A percentile compares a stretch with the other conserved stretches of the same genome.
Conservation (phyloP, 2,888 invertebrate genomes). For the Spatulosminthurus flaviceps region DNA sequence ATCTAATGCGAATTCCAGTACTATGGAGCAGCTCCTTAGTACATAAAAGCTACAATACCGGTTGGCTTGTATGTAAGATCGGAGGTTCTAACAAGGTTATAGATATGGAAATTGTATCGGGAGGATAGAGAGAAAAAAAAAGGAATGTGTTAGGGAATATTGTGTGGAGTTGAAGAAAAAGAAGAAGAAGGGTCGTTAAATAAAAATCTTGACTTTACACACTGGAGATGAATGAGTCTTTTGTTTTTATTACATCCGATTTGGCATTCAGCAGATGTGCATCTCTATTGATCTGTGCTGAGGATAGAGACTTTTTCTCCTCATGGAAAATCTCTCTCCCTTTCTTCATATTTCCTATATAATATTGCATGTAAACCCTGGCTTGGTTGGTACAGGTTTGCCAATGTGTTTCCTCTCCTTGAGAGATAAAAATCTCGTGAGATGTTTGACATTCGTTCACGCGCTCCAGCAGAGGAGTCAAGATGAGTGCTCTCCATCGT, state of each 20-base stretch:
- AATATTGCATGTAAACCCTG: background rate
- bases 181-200: too few relatives aligned
- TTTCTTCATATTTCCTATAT: slow-evolving; percentile 2
- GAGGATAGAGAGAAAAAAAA: background rate
- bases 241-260: slow-evolving; percentile 45
- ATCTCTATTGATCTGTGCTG: slow-evolving; percentile 36
- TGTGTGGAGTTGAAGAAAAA: background rate
- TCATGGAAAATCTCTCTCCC: slow-evolving; percentile 34
- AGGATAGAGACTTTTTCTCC: background rate
- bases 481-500: background rate
- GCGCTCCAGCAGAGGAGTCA: background rate
- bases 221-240: slow-evolving; percentile 38
- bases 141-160: background rate
- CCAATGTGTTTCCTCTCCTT: background rate
- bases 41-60: too few relatives aligned
- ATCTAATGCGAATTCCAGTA: background rate
- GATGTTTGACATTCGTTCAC: slow-evolving; percentile 34
- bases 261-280: slow-evolving; percentile 30
- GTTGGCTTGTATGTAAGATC: too few relatives aligned
- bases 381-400: background rate
- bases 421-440: slow-evolving; percentile 32
- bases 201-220: slow-evolving; percentile 18
- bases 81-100: too few relatives aligned
- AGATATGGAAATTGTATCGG: background rate
- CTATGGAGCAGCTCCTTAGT: too few relatives aligned